These are phyloP conservation scores for Xanthia togata DNA, from an alignment of 2,888 invertebrate genomes.

Conservation along the genomic window DNA sequence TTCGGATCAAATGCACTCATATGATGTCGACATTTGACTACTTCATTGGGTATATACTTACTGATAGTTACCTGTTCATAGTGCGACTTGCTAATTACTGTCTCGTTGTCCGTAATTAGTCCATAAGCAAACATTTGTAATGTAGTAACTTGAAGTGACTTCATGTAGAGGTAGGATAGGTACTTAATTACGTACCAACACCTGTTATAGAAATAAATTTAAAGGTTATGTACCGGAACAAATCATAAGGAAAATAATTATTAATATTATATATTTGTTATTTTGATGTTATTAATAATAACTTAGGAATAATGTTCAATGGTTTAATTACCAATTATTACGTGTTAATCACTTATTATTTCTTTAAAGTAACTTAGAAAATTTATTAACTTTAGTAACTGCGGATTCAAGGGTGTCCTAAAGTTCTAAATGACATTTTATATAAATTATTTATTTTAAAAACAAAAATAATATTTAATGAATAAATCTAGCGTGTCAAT, in stretches of 20 bases:
- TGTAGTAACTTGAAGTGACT: constrained; percentile 17
- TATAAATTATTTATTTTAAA: constrained; percentile 16
- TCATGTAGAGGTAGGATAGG: background rate
- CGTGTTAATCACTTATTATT: background rate
- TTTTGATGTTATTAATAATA: constrained; percentile 2
- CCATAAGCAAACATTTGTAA: constrained; percentile 15
- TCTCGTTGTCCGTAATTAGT: constrained; percentile 42
- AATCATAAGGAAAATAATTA: constrained; percentile 27
- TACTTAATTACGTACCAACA: too few relatives aligned
- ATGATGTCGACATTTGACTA: constrained; percentile 38
- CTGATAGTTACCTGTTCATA: constrained; percentile 26
- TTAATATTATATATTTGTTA: background rate
- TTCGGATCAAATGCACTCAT: constrained; percentile 11
- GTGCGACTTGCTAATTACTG: constrained; percentile 41
- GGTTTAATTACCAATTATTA: background rate
- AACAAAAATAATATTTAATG: constrained; percentile 60
- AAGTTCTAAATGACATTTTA: background rate
- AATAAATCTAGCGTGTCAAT: constrained; percentile 83
- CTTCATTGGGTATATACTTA: constrained; percentile 8
- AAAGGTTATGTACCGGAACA: constrained; percentile 1
- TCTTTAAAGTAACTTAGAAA: background rate
- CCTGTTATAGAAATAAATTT: constrained; percentile 4
- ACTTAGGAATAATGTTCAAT: background rate
- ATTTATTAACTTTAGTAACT: background rate
- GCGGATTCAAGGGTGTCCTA: background rate